phyloP scores from a whole-genome alignment of 2,888 invertebrate genomes.

The Baronia brevicornis region DNA sequence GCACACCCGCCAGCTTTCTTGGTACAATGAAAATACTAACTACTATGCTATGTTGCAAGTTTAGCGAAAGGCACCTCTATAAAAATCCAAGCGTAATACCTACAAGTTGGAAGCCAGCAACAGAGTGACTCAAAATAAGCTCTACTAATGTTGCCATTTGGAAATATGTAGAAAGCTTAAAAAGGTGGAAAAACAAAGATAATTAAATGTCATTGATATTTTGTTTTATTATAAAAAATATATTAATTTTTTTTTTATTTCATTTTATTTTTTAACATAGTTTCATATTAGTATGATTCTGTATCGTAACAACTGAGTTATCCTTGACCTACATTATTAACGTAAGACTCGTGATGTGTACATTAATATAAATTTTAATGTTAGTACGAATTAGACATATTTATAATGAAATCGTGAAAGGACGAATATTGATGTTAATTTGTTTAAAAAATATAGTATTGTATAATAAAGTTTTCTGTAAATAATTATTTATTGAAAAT shows the following conservation, averaged over 20 bases:
- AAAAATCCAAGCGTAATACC: constrained; percentile 67
- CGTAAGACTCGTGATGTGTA: constrained; percentile 16
- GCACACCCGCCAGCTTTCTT: constrained; percentile 76
- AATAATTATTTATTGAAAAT: neutral
- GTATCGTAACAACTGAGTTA: constrained; percentile 29
- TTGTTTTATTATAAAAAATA: constrained; percentile 6
- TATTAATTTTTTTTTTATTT: neutral
- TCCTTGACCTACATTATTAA: constrained; percentile 50
- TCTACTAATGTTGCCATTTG: constrained; percentile 60
- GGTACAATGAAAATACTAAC: constrained; percentile 64
- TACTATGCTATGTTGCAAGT: constrained; percentile 72
- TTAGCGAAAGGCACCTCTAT: constrained; percentile 75
- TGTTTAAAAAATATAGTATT: too few species aligned
- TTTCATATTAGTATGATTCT: constrained; percentile 6
- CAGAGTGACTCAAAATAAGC: constrained; percentile 76
- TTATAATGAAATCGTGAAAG: too few species aligned
- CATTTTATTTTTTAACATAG: constrained; percentile 1
- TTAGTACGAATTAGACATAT: too few species aligned
- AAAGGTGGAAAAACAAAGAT: constrained; percentile 14
- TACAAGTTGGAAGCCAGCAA: constrained; percentile 55
- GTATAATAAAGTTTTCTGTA: too few species aligned
- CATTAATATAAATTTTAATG: constrained; percentile 4
- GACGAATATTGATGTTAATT: too few species aligned
- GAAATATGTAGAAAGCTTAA: constrained; percentile 53
- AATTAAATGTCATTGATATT: constrained; percentile 1